A percentile compares a stretch with the other conserved stretches of the same genome.
These are phyloP conservation scores for Malacosoma neustria DNA, from an alignment of 2,888 invertebrate species.

Conservation along the genomic window DNA sequence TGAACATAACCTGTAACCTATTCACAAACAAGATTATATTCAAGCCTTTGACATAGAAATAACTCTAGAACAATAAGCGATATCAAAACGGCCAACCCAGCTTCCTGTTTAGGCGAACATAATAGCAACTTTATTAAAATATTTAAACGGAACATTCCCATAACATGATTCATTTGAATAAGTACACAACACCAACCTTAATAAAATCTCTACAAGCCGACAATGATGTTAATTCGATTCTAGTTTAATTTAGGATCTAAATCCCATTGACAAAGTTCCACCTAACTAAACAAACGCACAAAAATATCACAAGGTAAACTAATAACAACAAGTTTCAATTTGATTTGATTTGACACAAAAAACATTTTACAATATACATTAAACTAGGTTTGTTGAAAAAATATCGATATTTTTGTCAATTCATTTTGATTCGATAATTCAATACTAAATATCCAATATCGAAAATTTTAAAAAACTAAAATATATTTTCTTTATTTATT, in stretches of 20 bases:
- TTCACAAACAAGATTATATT: slow-evolving; percentile 25
- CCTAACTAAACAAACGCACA: slow-evolving; percentile 25
- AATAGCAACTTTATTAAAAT: slow-evolving; percentile 41
- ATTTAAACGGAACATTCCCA: slow-evolving; percentile 55
- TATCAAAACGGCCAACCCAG: slow-evolving; percentile 21
- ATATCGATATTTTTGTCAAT: too few species aligned
- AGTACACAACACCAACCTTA: slow-evolving; percentile 38
- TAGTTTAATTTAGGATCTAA: slow-evolving; percentile 22
- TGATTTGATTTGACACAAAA: slow-evolving; percentile 63
- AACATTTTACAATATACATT: slow-evolving; percentile 15
- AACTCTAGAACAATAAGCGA: slow-evolving; percentile 15
- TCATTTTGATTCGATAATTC: too few species aligned
- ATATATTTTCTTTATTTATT: too few species aligned
- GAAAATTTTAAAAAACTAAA: too few species aligned
- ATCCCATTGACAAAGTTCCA: slow-evolving; percentile 45
- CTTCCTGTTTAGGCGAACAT: slow-evolving; percentile 45
- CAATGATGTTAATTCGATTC: slow-evolving; percentile 18
- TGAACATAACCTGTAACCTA: slow-evolving; percentile 41
- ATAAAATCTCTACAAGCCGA: slow-evolving; percentile 19
- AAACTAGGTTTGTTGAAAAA: too few species aligned
- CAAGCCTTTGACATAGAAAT: slow-evolving; percentile 10
- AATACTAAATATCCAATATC: too few species aligned
- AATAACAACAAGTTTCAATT: slow-evolving; percentile 65
- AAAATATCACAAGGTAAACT: slow-evolving; percentile 40
- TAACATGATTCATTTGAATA: slow-evolving; percentile 58